phyloP scores from a whole-genome alignment of 2,113 vertebrate genomes.

The Neopipo cinnamomea region DNA sequence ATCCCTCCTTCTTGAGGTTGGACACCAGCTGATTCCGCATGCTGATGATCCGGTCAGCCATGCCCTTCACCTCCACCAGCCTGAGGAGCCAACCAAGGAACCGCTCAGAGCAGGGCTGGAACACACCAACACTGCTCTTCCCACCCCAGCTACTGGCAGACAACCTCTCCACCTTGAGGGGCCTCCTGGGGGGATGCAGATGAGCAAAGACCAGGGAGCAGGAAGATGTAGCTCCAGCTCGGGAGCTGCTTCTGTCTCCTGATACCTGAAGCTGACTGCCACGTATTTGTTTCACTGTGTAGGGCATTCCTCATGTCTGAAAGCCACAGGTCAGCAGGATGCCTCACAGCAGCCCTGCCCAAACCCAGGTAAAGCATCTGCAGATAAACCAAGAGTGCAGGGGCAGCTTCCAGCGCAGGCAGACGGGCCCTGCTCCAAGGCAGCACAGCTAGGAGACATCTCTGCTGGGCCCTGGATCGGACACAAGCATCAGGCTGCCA shows the following conservation, averaged over 20 bases:
- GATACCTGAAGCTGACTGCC: not conserved
- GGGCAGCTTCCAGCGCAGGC: not conserved
- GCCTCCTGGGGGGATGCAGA: not conserved
- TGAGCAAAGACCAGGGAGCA: not conserved
- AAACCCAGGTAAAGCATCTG: not conserved
- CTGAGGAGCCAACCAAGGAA: slow-evolving; percentile 62
- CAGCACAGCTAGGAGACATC: not conserved
- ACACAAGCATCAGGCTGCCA: not conserved
- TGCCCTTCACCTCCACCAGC: slow-evolving; percentile 90
- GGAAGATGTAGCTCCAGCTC: not conserved
- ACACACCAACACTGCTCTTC: not conserved
- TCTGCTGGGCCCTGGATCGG: not conserved
- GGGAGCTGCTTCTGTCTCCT: not conserved
- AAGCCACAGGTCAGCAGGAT: not conserved
- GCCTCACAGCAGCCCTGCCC: not conserved
- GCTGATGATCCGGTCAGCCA: slow-evolving; percentile 94
- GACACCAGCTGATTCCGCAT: slow-evolving; percentile 92
- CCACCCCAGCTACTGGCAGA: not conserved
- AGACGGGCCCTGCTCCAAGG: not conserved
- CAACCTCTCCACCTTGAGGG: not conserved
- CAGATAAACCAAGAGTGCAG: not conserved
- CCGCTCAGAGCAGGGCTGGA: not conserved
- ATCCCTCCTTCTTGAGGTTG: slow-evolving; percentile 94
- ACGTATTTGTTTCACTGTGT: not conserved
- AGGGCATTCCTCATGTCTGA: not conserved